Base-by-base conservation (phyloP, 2,113 vertebrate genomes). In the Telmatochromis bifrenatus region DNA sequence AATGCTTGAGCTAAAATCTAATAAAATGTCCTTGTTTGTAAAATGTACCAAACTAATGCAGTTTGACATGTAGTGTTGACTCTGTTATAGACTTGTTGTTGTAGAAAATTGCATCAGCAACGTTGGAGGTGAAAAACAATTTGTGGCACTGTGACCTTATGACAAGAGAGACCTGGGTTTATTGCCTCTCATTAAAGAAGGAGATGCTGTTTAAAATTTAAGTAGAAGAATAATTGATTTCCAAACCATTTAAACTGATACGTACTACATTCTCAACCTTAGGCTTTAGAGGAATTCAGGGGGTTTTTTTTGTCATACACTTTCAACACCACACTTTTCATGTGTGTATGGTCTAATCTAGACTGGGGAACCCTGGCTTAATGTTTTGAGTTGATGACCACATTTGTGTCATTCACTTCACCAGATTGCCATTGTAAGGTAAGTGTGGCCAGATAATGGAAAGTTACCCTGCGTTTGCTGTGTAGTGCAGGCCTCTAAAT, bases 281-380 rank as follows among this genome's bases (percentile, higher is more conserved):
- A 19, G 68, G 14, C 21, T 47, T 11, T 75, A 47, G 14, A 75
- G 39, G 15, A 19, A 17, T 60, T 60, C 26, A 6, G 26, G 13
- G 0, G 0, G 0, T 4, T 60, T 28, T 58, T 21, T 21, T 14
- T 37, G 19, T 68, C 62, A 1, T 23, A 23, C 12, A 42, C 37
- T 6, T 23, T 14, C n/a, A 42, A 42, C 35, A 23, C 35, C 35
- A 42, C 2, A 39, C 12, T 14, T 70, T 70, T 70, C 12, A 23
- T 42, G 3, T 3, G 35, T 23, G 35, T 14, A 23, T 70, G 35
- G 35, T 23, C 65, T 14, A 42, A 23, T 21, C 35, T 42, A 39
- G 65, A 42, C 39, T 17, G 21, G 13, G 21, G 37, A 70, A 26
- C 13, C 37, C 13, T 73, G 13, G 37, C 2, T 73, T 42, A 73